These are phyloP conservation scores for Eupristina koningsbergeri DNA, from an alignment of 1,140 invertebrate genomes.

Conservation along the genomic window DNA sequence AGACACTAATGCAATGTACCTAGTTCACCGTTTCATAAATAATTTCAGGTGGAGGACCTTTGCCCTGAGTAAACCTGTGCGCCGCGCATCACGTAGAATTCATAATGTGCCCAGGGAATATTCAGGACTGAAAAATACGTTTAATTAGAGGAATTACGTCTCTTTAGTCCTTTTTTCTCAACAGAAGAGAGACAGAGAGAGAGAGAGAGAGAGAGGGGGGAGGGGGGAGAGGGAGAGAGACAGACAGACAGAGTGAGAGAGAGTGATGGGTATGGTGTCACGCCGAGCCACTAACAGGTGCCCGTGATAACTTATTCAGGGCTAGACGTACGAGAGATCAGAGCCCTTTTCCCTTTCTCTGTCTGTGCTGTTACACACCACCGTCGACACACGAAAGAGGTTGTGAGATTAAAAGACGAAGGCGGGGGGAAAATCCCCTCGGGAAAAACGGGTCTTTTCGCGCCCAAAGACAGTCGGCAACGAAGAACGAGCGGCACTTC, in stretches of 20 bases:
- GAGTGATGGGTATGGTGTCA: not conserved
- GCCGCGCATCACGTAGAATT: not conserved
- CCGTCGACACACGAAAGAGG: not conserved
- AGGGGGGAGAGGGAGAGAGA: no score
- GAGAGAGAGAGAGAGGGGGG: not conserved
- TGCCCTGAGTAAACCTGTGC: not conserved
- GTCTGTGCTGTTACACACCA: not conserved
- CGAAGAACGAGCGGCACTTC: not conserved
- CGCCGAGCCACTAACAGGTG: slow-evolving; percentile 39
- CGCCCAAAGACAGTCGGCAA: slow-evolving; percentile 12
- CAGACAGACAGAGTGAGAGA: not conserved
- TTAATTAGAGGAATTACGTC: slow-evolving; percentile 48
- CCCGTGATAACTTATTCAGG: slow-evolving; percentile 48
- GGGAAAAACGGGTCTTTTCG: slow-evolving; percentile 32
- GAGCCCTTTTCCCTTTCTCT: not conserved
- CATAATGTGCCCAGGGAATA: slow-evolving; percentile 38
- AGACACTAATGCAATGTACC: slow-evolving; percentile 14
- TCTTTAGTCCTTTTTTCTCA: not conserved
- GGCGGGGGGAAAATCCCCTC: slow-evolving; percentile 10
- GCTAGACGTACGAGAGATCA: not conserved
- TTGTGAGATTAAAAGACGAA: not conserved
- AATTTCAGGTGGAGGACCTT: slow-evolving; percentile 11
- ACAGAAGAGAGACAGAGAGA: no score
- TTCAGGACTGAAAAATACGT: slow-evolving; percentile 44
- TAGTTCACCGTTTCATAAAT: slow-evolving; percentile 25